A percentile compares a stretch with the other conserved stretches of the same genome.
These are phyloP conservation scores for Notechis scutatus DNA, from an alignment of 2,113 vertebrate genomes.

Conservation along the genomic window DNA sequence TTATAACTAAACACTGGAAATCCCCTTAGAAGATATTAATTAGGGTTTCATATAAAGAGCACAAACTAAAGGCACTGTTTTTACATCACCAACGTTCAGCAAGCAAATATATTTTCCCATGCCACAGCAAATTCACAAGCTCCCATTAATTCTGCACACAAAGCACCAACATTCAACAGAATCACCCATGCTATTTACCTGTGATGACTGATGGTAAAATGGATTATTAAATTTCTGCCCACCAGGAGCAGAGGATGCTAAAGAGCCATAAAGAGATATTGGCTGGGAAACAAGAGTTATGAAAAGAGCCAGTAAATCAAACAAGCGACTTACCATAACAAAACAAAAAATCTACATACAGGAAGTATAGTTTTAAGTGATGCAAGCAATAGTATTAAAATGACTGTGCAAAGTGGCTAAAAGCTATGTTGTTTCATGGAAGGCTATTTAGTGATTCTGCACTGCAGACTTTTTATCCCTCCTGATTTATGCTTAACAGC, in stretches of 20 bases:
- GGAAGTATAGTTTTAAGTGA: conserved; percentile 50
- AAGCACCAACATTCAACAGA: conserved; percentile 41
- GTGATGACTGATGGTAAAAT: conserved; percentile 66
- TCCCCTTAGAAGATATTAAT: not conserved
- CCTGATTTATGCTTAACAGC: not conserved
- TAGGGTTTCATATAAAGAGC: conserved; percentile 34
- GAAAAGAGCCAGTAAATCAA: conserved; percentile 59
- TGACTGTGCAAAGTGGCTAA: conserved; percentile 43
- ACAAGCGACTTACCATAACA: conserved; percentile 36
- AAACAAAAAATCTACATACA: conserved; percentile 27
- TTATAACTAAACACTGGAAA: conserved; percentile 28
- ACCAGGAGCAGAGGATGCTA: conserved; percentile 66
- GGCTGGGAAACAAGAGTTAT: conserved; percentile 69
- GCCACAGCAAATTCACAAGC: conserved; percentile 51
- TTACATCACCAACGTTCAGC: conserved; percentile 20
- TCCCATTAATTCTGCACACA: conserved; percentile 27
- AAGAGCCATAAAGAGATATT: conserved; percentile 68
- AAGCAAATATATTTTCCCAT: conserved; percentile 13
- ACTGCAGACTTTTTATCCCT: not conserved
- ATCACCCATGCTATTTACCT: conserved; percentile 72
- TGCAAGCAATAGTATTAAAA: conserved; percentile 43
- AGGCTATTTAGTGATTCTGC: conserved; percentile 17
- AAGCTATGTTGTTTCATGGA: conserved; percentile 31
- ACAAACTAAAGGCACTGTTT: conserved; percentile 23
- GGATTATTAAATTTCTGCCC: conserved; percentile 71